Conservation (phyloP, 2,888 invertebrate species). For the Atrina japonica region DNA sequence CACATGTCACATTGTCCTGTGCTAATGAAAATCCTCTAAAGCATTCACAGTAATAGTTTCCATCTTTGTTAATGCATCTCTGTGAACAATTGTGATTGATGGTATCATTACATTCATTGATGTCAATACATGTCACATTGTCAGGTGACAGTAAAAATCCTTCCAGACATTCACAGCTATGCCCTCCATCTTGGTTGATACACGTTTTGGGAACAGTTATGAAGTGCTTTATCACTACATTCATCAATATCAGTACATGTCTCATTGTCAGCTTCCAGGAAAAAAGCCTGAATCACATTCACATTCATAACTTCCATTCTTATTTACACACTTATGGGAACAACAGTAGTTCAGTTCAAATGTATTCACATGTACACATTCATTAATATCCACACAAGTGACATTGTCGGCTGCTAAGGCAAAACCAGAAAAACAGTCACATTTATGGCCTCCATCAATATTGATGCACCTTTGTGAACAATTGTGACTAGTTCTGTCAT, state of each 20-base stretch:
- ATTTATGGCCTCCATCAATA: not conserved
- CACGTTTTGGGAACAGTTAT: slow-evolving; percentile 31
- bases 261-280: not conserved
- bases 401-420: not conserved
- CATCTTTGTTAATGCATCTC: slow-evolving; percentile 14
- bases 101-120: slow-evolving; percentile 21
- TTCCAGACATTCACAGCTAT: slow-evolving; percentile 16
- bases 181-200: no score
- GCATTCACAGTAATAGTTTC: slow-evolving; percentile 24
- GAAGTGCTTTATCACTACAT: not conserved
- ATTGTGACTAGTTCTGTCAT: not conserved
- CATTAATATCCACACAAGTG: slow-evolving; percentile 13
- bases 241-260: slow-evolving; percentile 13
- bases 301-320: slow-evolving; percentile 2
- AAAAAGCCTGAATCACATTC: slow-evolving; percentile 13
- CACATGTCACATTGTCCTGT: slow-evolving; percentile 5
- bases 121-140: slow-evolving; percentile 7
- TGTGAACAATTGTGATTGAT: slow-evolving; percentile 21
- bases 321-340: slow-evolving; percentile 5
- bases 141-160: slow-evolving; percentile 12
- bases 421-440: slow-evolving; percentile 14
- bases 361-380: not conserved
- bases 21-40: slow-evolving; percentile 7
- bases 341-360: slow-evolving; percentile 6
- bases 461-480: slow-evolving; percentile 10